These are phyloP conservation scores for Papilio aristodemus DNA, from an alignment of 1,140 invertebrate genomes.

Conservation along the genomic window DNA sequence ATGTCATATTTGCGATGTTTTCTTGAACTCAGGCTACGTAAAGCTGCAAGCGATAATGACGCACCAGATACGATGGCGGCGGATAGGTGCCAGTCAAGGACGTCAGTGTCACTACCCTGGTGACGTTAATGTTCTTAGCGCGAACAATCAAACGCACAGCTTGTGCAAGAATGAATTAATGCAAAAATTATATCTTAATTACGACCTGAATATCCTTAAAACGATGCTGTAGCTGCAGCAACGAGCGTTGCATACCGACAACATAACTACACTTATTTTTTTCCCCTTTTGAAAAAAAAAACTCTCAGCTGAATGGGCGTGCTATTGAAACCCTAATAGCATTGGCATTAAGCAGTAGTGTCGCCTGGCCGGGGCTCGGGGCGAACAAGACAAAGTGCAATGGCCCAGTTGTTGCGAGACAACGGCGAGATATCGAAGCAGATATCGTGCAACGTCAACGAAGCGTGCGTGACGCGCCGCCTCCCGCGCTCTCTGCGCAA, in stretches of 20 bases:
- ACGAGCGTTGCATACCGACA: slow-evolving; percentile 18
- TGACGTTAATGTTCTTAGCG: no score
- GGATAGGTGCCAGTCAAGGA: no score
- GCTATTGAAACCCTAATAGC: slow-evolving; percentile 12
- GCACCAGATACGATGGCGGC: no score
- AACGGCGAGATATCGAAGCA: slow-evolving; percentile 42
- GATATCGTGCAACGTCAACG: no score
- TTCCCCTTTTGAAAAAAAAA: slow-evolving; percentile 27
- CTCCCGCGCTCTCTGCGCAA: neutral
- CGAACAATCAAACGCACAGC: no score
- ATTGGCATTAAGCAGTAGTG: neutral
- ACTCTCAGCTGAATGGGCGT: neutral
- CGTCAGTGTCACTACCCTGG: neutral
- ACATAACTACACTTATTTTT: slow-evolving; percentile 23
- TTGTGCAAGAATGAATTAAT: neutral
- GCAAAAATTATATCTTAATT: slow-evolving; percentile 27
- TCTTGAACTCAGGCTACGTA: no score
- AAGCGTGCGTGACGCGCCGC: neutral
- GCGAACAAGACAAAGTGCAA: slow-evolving; percentile 46
- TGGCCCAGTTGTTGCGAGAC: slow-evolving; percentile 47
- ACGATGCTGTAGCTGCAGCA: neutral
- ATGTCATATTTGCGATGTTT: no score
- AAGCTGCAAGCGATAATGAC: no score
- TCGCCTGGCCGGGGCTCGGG: neutral
- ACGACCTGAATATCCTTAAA: slow-evolving; percentile 12